Evolutionary conservation across 2,113 vertebrate species (phyloP), one percentile per base, ranked within the genome.

Genomic region (Actenoides hombroni): DNA sequence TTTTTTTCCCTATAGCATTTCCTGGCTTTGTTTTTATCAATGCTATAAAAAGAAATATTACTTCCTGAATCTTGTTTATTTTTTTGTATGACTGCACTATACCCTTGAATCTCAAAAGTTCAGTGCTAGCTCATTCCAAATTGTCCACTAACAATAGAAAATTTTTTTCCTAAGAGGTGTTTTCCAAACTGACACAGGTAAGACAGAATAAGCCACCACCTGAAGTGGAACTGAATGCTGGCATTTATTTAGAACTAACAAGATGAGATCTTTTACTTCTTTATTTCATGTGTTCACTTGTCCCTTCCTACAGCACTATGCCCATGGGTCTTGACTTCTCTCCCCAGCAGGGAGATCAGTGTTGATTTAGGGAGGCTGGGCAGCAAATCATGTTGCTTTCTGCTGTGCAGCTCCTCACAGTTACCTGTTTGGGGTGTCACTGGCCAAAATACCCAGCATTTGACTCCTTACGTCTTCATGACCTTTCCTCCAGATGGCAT

Each of bases 331-430:
- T 71, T 0, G 1, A 37, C 6, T 69, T 84, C 8, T 49, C 39
- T 61, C 4, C 11, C 16, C 10, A 40, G 9, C 6, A 25, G 13
- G 17, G 29, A 74, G 3, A 28, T 51, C 44, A 29, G 13, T 70
- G 16, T 16, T 40, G 19, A 6, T 51, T 37, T 4, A 9, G 9
- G 40, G 78, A 59, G 3, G 7, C 5, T 0, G 0, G 20, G 17
- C 29, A 75, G 44, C 67, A 83, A 49, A 35, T 51, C 8, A 14
- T 19, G 2, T 29, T 73, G 20, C 12, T 54, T 86, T 24, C 44
- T 81, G 25, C 7, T 29, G 4, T 37, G 12, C 44, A 70, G 23
- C 23, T 82, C 7, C 35, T 75, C 54, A 51, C 14, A 73, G 17
- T 61, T 70, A 67, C 13, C 23, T 51, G 2, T 75, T 35, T 85